Conservation (phyloP, 2,888 invertebrate genomes). For the Drosophila melanosoma region DNA sequence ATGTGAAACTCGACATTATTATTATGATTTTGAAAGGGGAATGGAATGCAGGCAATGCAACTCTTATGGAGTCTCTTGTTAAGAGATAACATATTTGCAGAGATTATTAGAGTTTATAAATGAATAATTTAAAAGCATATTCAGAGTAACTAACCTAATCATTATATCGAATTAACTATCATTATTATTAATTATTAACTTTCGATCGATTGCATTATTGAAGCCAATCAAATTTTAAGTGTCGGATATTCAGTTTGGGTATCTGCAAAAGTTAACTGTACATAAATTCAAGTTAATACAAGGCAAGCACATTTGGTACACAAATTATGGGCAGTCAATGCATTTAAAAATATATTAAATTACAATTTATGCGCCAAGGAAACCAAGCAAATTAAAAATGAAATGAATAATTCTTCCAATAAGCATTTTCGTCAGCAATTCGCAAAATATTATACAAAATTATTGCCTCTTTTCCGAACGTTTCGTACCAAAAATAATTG, state of each 20-base stretch:
- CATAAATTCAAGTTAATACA: slow-evolving; percentile 28
- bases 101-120: slow-evolving; percentile 7
- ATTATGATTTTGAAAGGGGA: slow-evolving; percentile 5
- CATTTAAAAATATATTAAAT: slow-evolving; percentile 38
- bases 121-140: not conserved
- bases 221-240: slow-evolving; percentile 9
- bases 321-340: slow-evolving; percentile 42
- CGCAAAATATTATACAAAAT: slow-evolving; percentile 1
- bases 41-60: not conserved
- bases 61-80: not conserved
- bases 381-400: slow-evolving; percentile 1
- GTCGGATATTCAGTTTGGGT: slow-evolving; percentile 5
- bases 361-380: slow-evolving; percentile 39
- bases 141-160: slow-evolving; percentile 9
- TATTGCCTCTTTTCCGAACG: not conserved
- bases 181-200: not conserved
- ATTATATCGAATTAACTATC: not conserved
- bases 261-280: not conserved
- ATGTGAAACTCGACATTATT: slow-evolving; percentile 23
- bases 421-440: slow-evolving; percentile 10
- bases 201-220: not conserved
- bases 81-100: slow-evolving; percentile 16
- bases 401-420: slow-evolving; percentile 20
- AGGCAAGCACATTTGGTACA: slow-evolving; percentile 33
- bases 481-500: not conserved